These are phyloP conservation scores for Smithornis capensis DNA, from an alignment of 2,113 vertebrate species.

Conservation along the genomic window DNA sequence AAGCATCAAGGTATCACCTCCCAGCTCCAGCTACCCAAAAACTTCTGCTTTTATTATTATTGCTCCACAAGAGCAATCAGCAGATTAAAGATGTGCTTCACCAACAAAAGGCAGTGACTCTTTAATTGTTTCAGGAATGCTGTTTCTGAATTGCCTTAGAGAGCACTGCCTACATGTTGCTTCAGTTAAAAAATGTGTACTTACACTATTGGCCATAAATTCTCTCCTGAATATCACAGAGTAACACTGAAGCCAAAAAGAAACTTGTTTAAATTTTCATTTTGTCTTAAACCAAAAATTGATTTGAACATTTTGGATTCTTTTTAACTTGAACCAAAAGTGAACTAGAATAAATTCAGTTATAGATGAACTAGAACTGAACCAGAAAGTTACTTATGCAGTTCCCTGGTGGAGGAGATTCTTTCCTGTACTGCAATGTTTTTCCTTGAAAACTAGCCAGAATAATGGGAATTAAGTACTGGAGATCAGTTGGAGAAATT, in stretches of 20 bases:
- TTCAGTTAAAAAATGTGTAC: not conserved
- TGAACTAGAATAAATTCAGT: not conserved
- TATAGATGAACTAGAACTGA: not conserved
- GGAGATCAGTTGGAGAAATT: not conserved
- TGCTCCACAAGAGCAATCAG: not conserved
- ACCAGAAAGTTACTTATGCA: not conserved
- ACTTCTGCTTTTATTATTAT: not conserved
- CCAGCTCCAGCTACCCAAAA: not conserved
- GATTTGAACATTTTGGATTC: not conserved
- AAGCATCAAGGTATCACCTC: not conserved
- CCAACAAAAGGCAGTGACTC: not conserved
- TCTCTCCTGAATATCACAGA: not conserved
- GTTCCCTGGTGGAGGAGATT: not conserved
- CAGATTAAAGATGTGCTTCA: not conserved
- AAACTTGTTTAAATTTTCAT: not conserved
- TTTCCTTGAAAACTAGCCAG: not conserved
- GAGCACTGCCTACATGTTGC: not conserved
- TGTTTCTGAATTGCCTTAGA: not conserved
- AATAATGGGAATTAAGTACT: not conserved
- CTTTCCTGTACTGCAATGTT: not conserved
- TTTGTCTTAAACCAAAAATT: not conserved
- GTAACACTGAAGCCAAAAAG: not conserved
- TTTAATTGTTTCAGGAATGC: not conserved
- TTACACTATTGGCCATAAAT: not conserved
- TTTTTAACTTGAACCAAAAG: not conserved